phyloP scores from a whole-genome alignment of 1,140 invertebrate genomes.

The Episyrphus balteatus region DNA sequence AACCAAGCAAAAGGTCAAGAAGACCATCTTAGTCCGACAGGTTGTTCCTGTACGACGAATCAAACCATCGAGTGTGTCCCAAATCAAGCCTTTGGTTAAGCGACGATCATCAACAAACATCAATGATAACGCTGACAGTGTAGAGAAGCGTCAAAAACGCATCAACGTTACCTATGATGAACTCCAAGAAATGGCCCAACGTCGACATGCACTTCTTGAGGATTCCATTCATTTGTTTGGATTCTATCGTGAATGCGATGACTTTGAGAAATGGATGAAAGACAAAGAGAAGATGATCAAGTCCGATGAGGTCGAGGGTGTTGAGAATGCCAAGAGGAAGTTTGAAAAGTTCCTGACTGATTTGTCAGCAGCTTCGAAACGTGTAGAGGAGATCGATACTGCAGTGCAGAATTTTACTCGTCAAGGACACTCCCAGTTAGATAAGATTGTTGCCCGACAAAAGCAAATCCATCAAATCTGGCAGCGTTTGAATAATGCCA shows the following conservation, averaged over 20 bases:
- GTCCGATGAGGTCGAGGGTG: constrained; percentile 71
- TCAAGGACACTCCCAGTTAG: constrained; percentile 78
- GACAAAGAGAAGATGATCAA: constrained; percentile 86
- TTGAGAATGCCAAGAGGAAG: constrained; percentile 89
- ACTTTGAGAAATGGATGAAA: constrained; percentile 95
- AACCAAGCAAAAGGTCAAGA: constrained; percentile 75
- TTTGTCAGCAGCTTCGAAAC: constrained; percentile 79
- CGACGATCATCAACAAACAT: constrained; percentile 31
- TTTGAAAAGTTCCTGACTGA: constrained; percentile 96
- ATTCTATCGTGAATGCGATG: constrained; percentile 95
- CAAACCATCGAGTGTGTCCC: constrained; percentile 41
- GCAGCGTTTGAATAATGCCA: constrained; percentile 80
- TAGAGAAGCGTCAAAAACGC: constrained; percentile 68
- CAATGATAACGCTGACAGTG: constrained; percentile 52
- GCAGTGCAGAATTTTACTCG: constrained; percentile 77
- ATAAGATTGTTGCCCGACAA: constrained; percentile 70
- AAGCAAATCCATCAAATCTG: constrained; percentile 77
- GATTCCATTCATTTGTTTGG: constrained; percentile 88
- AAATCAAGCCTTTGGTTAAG: constrained; percentile 36
- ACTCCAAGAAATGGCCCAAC: constrained; percentile 65
- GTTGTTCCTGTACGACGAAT: constrained; percentile 61
- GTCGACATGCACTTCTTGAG: constrained; percentile 71
- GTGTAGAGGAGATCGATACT: constrained; percentile 79
- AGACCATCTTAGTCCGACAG: constrained; percentile 77
- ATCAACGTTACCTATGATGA: constrained; percentile 74